Evolutionary conservation across 2,888 invertebrate genomes (phyloP), one percentile per base, ranked within the genome.

Genomic region (Trissonchulus latispiculum): DNA sequence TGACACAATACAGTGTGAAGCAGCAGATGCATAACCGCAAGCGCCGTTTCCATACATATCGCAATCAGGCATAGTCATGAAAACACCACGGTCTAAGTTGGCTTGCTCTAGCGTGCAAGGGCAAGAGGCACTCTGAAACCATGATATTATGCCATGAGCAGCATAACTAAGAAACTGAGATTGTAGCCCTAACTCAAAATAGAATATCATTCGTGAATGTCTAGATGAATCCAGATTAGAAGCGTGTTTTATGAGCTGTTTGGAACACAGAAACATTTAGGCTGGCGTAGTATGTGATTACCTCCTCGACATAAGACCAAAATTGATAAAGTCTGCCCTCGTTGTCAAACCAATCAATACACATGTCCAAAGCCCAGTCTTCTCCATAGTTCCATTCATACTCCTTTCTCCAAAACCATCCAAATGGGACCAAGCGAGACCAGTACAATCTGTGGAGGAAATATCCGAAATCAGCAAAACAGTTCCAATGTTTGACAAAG

Each of bases 81-180:
- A 96, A n/a, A 93, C 88, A 1, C 96, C 96, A 83, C 92, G 91
- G 83, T 96, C 95, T 71, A 89, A 86, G 1, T 92, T 81, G 0
- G 95, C 95, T 81, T 95, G 95, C 76, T 91, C 89, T 76, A 95
- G 82, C 0, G 89, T 92, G 82, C 96, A 96, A 0, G 96, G 96
- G 79, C 96, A 96, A 1, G 73, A 29, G 28, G 68, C 2, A 3
- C 2, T 23, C 48, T 48, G 48, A 48, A 48, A 48, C 48, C n/a
- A n/a, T n/a, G n/a, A n/a, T n/a, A n/a, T n/a, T n/a, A n/a, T n/a
- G n/a, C n/a, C n/a, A n/a, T n/a, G n/a, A n/a, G n/a, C n/a, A n/a
- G n/a, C n/a, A n/a, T n/a, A n/a, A n/a, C n/a, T n/a, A n/a, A n/a
- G n/a, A n/a, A n/a, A n/a, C n/a, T n/a, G n/a, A n/a, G n/a, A n/a